A percentile compares a stretch with the other conserved stretches of the same genome.
These are phyloP conservation scores for Anseranas semipalmata DNA, from an alignment of 2,113 vertebrate species.

Conservation along the genomic window DNA sequence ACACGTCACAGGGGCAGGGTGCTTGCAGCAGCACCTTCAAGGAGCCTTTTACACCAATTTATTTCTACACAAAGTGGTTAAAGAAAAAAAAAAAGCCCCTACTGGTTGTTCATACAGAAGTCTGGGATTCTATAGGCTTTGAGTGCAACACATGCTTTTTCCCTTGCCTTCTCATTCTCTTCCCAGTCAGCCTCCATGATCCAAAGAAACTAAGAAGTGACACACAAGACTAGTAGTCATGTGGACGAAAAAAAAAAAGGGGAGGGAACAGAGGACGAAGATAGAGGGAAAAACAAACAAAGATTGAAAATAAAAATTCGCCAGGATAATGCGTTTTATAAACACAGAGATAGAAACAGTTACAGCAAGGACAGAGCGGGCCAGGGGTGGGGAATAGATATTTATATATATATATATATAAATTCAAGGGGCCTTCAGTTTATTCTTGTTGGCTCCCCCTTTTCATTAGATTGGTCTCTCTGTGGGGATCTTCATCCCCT, in stretches of 20 bases:
- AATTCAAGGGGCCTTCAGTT: constrained; percentile 71
- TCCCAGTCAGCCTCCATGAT: constrained; percentile 71
- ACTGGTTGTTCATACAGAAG: constrained; percentile 51
- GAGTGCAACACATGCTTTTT: constrained; percentile 70
- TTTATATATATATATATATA: constrained; percentile 78
- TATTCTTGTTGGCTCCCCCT: constrained; percentile 64
- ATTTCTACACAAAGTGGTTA: constrained; percentile 81
- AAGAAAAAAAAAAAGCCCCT: constrained; percentile 61
- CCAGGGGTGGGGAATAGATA: constrained; percentile 77
- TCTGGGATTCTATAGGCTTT: constrained; percentile 54
- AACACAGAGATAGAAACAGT: constrained; percentile 84
- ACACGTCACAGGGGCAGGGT: constrained; percentile 42
- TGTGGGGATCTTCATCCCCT: constrained; percentile 53
- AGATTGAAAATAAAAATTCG: constrained; percentile 82
- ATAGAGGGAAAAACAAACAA: constrained; percentile 60
- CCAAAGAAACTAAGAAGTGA: constrained; percentile 65
- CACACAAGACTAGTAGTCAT: constrained; percentile 71
- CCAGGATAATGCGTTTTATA: constrained; percentile 85
- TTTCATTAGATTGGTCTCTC: constrained; percentile 74
- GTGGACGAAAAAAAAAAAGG: constrained; percentile 49
- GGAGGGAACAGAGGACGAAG: constrained; percentile 28
- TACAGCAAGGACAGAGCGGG: constrained; percentile 82
- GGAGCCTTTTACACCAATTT: constrained; percentile 80
- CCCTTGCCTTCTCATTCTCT: constrained; percentile 64
- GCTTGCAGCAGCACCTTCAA: constrained; percentile 63